Conservation (phyloP, 2,888 invertebrate species). For the Platycheirus rosarum region DNA sequence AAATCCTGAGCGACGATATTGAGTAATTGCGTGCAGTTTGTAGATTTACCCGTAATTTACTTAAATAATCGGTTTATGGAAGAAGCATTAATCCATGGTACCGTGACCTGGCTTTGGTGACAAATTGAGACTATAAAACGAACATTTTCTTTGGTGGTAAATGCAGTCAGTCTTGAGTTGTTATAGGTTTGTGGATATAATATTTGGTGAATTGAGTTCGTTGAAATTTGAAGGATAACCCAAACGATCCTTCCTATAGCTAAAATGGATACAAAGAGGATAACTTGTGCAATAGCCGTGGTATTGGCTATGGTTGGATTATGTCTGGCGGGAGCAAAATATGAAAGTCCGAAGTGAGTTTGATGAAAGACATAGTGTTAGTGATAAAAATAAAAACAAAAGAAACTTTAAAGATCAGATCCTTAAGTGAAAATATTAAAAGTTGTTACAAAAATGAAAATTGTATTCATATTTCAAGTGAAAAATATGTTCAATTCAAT, state of each 20-base stretch:
- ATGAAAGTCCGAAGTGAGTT: slow-evolving; percentile 69
- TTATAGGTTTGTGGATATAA: slow-evolving; percentile 28
- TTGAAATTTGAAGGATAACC: not conserved
- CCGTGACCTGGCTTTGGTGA: slow-evolving; percentile 47
- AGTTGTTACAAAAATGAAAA: too few species aligned
- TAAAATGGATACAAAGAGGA: slow-evolving; percentile 59
- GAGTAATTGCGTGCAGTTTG: slow-evolving; percentile 68
- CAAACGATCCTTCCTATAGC: too few species aligned
- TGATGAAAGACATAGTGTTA: not conserved
- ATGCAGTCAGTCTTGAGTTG: slow-evolving; percentile 54
- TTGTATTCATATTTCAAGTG: too few species aligned
- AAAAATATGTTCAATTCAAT: too few species aligned
- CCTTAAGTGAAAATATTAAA: too few species aligned
- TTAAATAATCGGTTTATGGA: slow-evolving; percentile 77
- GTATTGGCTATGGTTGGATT: slow-evolving; percentile 32
- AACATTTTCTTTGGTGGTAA: slow-evolving; percentile 27
- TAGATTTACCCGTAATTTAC: slow-evolving; percentile 75
- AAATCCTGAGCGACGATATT: slow-evolving; percentile 60
- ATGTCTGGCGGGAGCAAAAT: slow-evolving; percentile 56
- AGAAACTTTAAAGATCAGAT: too few species aligned
- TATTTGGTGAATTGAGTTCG: not conserved
- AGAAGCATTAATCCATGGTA: slow-evolving; percentile 45
- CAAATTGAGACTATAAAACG: slow-evolving; percentile 66
- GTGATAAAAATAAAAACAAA: not conserved
- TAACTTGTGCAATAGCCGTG: slow-evolving; percentile 12